Evolutionary conservation across 2,113 vertebrate species (phyloP).

Genomic region (Chaenocephalus aceratus): DNA sequence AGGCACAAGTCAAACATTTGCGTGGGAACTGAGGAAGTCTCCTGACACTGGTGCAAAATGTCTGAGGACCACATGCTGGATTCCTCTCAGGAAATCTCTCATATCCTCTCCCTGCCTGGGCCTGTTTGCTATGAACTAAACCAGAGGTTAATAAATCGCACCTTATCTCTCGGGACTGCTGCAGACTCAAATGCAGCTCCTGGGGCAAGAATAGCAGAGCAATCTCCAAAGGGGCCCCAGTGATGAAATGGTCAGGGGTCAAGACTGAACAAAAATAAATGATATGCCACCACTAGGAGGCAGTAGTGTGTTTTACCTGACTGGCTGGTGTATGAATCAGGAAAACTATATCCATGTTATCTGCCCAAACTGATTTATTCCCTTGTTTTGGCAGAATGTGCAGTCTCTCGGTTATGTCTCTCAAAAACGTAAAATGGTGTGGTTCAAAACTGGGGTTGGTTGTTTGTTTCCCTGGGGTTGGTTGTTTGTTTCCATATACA

Average conservation of each 20-base stretch:
- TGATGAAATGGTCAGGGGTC: not conserved
- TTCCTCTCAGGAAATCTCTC: conserved; percentile 40
- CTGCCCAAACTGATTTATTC: not conserved
- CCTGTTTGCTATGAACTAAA: not conserved
- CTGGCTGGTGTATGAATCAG: not conserved
- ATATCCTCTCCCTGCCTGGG: conserved; percentile 14
- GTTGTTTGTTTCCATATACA: not conserved
- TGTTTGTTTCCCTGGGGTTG: too few relatives aligned
- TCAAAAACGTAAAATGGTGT: not conserved
- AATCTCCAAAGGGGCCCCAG: not conserved
- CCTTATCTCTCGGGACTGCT: conserved; percentile 5
- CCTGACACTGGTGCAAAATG: not conserved
- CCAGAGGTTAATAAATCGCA: conserved; percentile 20
- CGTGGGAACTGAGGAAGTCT: conserved; percentile 19
- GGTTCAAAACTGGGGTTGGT: not conserved
- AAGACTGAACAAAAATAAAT: conserved; percentile 5
- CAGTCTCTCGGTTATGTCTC: not conserved
- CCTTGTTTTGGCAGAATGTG: not conserved
- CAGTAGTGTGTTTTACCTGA: conserved; percentile 47
- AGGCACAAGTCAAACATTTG: conserved; percentile 3
- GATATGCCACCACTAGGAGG: conserved; percentile 54
- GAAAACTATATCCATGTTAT: not conserved
- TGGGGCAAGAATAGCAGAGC: not conserved
- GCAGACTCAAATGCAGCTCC: not conserved
- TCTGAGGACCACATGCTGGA: not conserved